A percentile compares a stretch with the other conserved stretches of the same genome.
Evolutionary conservation across 2,113 vertebrate genomes (phyloP).

Genomic region (Harpagus bidentatus): DNA sequence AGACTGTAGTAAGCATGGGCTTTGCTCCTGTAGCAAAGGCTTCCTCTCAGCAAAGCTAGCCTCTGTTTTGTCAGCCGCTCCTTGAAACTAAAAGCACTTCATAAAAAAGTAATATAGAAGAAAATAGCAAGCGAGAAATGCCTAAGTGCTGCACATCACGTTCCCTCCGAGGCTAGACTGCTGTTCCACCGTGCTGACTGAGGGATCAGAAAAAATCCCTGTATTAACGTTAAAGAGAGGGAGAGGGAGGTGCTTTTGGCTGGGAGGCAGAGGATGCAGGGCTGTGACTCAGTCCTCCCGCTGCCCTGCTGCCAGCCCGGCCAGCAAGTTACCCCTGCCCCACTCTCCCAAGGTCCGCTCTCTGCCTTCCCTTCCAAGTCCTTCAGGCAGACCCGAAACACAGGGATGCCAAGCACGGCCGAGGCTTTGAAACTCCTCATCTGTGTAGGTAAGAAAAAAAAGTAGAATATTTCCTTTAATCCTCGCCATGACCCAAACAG

Average conservation of each 20-base stretch:
- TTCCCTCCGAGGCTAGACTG: not conserved
- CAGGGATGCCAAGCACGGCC: accelerated
- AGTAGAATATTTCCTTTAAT: not conserved
- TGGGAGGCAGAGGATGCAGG: not conserved
- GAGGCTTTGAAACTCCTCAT: not conserved
- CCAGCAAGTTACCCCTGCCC: not conserved
- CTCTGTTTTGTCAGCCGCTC: not conserved
- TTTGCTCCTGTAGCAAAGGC: not conserved
- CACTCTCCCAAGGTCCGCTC: accelerated
- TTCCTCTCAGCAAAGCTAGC: not conserved
- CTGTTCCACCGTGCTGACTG: not conserved
- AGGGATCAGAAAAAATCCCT: not conserved
- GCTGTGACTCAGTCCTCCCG: not conserved
- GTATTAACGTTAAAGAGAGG: not conserved
- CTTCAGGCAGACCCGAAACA: not conserved
- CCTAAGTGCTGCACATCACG: not conserved
- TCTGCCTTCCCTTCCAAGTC: not conserved
- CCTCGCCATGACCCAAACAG: not conserved
- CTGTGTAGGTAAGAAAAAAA: not conserved
- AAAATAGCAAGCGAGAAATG: not conserved
- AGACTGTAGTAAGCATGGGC: not conserved
- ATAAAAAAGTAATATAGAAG: not conserved
- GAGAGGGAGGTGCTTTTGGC: not conserved
- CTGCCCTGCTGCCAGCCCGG: not conserved
- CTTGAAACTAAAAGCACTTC: not conserved